Conservation (phyloP, 2,113 vertebrate genomes). For the Gymnorhina tibicen region DNA sequence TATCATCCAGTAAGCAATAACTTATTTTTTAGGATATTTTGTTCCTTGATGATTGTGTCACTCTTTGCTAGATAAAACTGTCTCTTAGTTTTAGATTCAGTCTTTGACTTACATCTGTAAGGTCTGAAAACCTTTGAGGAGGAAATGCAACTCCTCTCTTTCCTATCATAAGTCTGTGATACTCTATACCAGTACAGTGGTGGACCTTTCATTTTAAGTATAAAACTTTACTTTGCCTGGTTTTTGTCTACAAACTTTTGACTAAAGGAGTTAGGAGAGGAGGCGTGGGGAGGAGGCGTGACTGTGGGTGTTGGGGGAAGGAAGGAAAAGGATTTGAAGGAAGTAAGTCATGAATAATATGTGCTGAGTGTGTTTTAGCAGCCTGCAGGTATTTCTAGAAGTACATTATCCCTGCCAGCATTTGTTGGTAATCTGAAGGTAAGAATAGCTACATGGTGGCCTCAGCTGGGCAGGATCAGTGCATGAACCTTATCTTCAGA, state of each 20-base stretch:
- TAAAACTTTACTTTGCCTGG: neutral
- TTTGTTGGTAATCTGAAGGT: neutral
- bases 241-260: neutral
- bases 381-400: neutral
- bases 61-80: neutral
- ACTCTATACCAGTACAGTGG: neutral
- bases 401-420: neutral
- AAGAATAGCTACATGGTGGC: neutral
- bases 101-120: neutral
- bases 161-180: neutral
- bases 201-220: neutral
- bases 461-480: neutral
- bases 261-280: neutral
- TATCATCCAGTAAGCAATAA: neutral
- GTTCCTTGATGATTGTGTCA: neutral
- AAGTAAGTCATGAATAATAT: neutral
- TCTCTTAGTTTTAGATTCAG: neutral
- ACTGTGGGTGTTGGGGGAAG: neutral
- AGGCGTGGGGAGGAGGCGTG: rapidly evolving
- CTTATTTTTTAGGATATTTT: neutral
- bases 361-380: neutral
- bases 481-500: neutral
- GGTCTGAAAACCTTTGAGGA: neutral
- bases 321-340: neutral
- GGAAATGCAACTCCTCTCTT: neutral